Evolutionary conservation across 2,888 invertebrate genomes (phyloP), one percentile per base, ranked within the genome.

Genomic region (Teleogryllus oceanicus): DNA sequence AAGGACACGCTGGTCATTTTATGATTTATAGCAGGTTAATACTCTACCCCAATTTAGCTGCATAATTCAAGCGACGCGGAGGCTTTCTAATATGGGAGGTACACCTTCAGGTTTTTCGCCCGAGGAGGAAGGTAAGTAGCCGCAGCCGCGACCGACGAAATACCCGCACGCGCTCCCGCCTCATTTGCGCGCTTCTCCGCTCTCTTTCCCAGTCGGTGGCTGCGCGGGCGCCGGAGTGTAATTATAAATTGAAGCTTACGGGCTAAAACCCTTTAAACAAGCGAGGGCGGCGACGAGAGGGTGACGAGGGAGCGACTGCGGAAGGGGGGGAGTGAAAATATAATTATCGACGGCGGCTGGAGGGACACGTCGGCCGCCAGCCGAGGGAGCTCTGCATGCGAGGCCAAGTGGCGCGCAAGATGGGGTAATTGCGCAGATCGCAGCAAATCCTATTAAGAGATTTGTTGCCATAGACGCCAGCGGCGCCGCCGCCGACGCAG

Each of bases 391-490:
- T 5, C 8, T 8, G 37, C 37, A 10, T n/a, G 49, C 21, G 20
- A 51, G 20, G 78, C 79, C 79, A 37, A 24, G 75, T 78, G 74
- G 62, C 76, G 62, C 76, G 76, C 74, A 75, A 20, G 20, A 78
- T 74, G 24, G 80, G 79, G 82, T 81, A 81, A 81, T 81, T 78
- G 81, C 78, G 81, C 79, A 74, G 79, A 78, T 80, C 80, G 77
- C 77, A 80, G 80, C 81, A 82, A 80, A 82, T 82, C 82, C 82
- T 82, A 82, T 82, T 81, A 82, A 80, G 79, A 80, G 80, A 82
- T 82, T 82, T 81, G 82, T 78, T 77, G 79, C 62, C 74, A 18
- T 62, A 76, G 50, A 74, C 49, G 51, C 75, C n/a, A 49, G 49
- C 79, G 50, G 74, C 37, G 75, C 79, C 62, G 77, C 75, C 77